phyloP scores from a whole-genome alignment of 2,113 vertebrate species.

The Caranx ignobilis region DNA sequence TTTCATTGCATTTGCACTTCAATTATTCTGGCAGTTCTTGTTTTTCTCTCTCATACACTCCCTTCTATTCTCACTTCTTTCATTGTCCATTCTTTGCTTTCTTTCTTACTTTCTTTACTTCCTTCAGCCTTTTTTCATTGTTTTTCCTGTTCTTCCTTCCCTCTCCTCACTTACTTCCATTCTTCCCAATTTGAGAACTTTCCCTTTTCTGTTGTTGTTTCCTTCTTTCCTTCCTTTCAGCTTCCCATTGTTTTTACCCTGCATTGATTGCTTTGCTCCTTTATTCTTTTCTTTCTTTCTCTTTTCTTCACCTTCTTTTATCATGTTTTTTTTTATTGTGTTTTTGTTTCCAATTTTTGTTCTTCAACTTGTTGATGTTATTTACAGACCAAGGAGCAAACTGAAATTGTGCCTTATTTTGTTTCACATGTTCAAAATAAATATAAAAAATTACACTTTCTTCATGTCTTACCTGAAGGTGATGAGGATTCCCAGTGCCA shows the following conservation, averaged over 20 bases:
- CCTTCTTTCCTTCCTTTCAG: not conserved
- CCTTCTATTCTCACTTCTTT: not conserved
- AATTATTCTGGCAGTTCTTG: not conserved
- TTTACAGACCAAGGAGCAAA: too few relatives aligned
- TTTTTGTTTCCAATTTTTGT: too few relatives aligned
- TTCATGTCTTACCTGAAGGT: slow-evolving; percentile 88
- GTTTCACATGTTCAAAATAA: too few relatives aligned
- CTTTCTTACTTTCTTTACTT: not conserved
- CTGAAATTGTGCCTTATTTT: too few relatives aligned
- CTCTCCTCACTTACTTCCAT: not conserved
- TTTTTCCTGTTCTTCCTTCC: not conserved
- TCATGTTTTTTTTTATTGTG: too few relatives aligned
- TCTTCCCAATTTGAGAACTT: not conserved
- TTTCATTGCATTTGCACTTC: not conserved
- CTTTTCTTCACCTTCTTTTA: too few relatives aligned
- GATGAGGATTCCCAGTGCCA: slow-evolving; percentile 90
- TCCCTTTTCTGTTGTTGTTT: not conserved
- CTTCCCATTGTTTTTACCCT: not conserved
- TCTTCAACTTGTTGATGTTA: too few relatives aligned
- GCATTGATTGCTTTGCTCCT: not conserved
- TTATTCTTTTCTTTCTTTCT: not conserved
- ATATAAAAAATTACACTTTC: too few relatives aligned
- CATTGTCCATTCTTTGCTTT: not conserved
- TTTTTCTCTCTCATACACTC: not conserved
- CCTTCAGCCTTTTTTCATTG: too few relatives aligned